Evolutionary conservation across 2,113 vertebrate genomes (phyloP).

Genomic region (Plecotus auritus): DNA sequence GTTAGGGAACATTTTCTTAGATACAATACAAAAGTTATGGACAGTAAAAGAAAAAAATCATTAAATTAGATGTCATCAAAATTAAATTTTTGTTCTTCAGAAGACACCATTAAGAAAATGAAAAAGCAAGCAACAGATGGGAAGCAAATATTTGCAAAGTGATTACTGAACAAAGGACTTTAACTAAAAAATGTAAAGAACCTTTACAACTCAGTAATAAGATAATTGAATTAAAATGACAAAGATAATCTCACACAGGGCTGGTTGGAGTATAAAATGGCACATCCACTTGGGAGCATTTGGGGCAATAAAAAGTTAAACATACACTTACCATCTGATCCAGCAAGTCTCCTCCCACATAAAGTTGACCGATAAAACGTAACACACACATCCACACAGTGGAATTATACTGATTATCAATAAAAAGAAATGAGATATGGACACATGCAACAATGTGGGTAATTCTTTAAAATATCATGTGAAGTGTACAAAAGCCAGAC

Average conservation of each 20-base stretch:
- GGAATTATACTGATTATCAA: not conserved
- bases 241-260: not conserved
- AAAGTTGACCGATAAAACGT: not conserved
- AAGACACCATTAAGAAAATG: not conserved
- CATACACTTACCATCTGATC: not conserved
- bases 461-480: not conserved
- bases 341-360: not conserved
- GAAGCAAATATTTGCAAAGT: slow-evolving; percentile 37
- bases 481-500: not conserved
- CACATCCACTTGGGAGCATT: not conserved
- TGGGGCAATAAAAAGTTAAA: not conserved
- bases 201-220: not conserved
- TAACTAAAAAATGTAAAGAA: slow-evolving; percentile 4
- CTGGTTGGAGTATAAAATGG: not conserved
- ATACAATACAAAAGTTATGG: not conserved
- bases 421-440: not conserved
- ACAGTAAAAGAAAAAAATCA: not conserved
- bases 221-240: not conserved
- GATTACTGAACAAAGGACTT: not conserved
- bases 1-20: not conserved
- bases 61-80: not conserved
- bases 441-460: not conserved
- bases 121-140: not conserved
- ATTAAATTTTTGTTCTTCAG: not conserved
- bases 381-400: accelerated